phyloP scores from a whole-genome alignment of 2,113 vertebrate species.

The Cyphomyrus plagiostoma region DNA sequence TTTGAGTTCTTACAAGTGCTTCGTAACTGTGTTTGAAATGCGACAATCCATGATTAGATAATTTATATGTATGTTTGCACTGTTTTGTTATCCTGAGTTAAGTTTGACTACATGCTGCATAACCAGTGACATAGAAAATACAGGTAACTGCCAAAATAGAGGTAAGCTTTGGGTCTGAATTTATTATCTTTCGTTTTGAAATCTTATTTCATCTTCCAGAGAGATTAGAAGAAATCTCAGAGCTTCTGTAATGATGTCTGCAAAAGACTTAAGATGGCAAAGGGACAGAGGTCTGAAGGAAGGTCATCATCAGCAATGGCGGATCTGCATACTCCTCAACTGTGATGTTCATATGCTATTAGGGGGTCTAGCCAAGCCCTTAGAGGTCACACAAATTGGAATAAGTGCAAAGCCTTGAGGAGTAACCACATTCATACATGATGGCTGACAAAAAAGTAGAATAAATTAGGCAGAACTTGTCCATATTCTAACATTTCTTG shows the following conservation, averaged over 20 bases:
- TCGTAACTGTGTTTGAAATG: neutral
- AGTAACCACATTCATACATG: neutral
- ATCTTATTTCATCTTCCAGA: neutral
- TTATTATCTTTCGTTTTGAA: neutral
- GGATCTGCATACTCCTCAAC: neutral
- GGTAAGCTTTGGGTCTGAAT: neutral
- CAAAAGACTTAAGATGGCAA: neutral
- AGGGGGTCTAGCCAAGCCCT: neutral
- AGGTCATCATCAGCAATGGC: neutral
- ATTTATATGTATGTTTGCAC: neutral
- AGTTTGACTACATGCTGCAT: neutral
- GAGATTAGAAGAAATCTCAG: neutral
- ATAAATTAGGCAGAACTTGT: neutral
- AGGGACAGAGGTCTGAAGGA: neutral
- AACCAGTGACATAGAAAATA: neutral
- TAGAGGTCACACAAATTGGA: neutral
- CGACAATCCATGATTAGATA: neutral
- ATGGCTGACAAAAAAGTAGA: neutral
- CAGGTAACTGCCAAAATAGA: neutral
- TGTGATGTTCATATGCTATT: neutral
- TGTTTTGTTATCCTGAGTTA: neutral
- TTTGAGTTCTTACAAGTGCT: neutral
- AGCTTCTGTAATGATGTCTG: neutral
- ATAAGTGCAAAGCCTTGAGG: neutral
- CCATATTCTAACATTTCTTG: neutral